Conservation (phyloP, 2,113 vertebrate genomes). For the Pipa parva region DNA sequence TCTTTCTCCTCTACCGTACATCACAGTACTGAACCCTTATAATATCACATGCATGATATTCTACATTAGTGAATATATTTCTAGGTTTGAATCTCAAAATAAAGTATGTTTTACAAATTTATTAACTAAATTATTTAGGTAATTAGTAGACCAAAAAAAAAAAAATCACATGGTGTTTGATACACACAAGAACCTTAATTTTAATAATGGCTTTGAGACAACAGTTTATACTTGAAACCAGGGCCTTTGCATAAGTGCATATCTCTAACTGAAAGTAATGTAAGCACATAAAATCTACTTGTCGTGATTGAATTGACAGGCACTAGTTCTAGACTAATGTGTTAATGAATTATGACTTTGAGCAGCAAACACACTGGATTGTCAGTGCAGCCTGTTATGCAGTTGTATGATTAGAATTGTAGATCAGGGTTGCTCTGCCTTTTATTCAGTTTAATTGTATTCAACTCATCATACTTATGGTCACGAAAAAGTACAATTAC, state of each 20-base stretch:
- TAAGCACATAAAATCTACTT: not conserved
- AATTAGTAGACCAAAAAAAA: too few relatives aligned
- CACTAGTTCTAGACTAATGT: not conserved
- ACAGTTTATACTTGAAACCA: too few relatives aligned
- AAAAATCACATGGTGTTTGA: too few relatives aligned
- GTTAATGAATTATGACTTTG: constrained; percentile 17
- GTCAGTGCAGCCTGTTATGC: constrained; percentile 5
- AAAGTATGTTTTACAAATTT: too few relatives aligned
- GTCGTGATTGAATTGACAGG: not conserved
- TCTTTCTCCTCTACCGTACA: too few relatives aligned
- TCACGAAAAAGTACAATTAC: not conserved
- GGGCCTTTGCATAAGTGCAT: not conserved
- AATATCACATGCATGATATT: too few relatives aligned
- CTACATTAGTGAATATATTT: too few relatives aligned
- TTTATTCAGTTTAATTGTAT: constrained; percentile 14
- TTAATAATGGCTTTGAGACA: too few relatives aligned
- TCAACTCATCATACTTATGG: not conserved
- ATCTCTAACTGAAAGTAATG: not conserved
- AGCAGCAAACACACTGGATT: not conserved
- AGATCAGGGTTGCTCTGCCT: constrained; percentile 15
- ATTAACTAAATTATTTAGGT: too few relatives aligned
- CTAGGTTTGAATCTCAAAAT: too few relatives aligned
- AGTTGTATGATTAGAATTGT: constrained; percentile 17
- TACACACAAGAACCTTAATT: too few relatives aligned
- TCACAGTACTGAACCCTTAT: too few relatives aligned